phyloP scores from a whole-genome alignment of 2,113 vertebrate genomes.

The Pelobates fuscus region DNA sequence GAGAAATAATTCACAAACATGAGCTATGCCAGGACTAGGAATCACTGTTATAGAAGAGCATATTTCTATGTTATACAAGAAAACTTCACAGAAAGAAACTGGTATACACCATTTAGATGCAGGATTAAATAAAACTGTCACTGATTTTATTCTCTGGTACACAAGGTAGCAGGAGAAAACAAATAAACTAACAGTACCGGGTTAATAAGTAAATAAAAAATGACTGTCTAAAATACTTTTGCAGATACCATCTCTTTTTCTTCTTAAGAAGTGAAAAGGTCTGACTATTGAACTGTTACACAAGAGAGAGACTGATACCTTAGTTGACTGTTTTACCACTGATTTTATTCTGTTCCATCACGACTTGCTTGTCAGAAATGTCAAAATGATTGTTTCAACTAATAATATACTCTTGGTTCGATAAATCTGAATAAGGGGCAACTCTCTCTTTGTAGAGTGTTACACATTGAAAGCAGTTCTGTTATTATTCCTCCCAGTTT shows the following conservation, averaged over 20 bases:
- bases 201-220: no score
- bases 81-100: no score
- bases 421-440: background rate
- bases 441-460: background rate
- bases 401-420: background rate
- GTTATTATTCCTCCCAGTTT: background rate
- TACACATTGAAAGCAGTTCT: background rate
- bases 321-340: background rate
- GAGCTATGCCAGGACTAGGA: no score
- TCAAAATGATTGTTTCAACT: background rate
- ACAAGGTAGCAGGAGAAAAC: no score
- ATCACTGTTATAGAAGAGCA: no score
- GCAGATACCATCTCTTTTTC: background rate
- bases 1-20: no score
- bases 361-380: background rate
- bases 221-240: background rate
- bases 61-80: no score
- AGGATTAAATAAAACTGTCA: no score
- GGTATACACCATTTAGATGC: no score
- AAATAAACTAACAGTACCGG: no score
- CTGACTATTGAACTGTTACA: background rate
- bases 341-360: background rate
- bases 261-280: background rate
- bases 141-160: no score
- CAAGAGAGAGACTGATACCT: background rate